Evolutionary conservation across 2,797 vertebrate genomes (phyloP).

Genomic region (Leptoclinus maculatus): DNA sequence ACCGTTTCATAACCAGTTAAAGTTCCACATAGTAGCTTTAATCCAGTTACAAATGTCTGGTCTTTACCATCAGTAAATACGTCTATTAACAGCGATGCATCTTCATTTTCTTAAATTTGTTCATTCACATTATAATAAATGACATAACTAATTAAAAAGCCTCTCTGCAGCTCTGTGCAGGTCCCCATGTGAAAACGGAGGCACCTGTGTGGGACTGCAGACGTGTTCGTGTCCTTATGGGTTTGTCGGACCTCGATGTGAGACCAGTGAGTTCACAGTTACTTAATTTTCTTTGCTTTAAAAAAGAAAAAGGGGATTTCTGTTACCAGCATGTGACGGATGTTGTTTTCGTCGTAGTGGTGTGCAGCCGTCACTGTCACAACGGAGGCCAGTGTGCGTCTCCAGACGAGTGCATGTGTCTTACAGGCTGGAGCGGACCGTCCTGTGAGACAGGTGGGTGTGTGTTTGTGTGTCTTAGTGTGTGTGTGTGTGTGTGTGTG

Average conservation of each 20-base stretch:
- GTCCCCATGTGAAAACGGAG: constrained; percentile 81
- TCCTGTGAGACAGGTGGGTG: constrained; percentile 85
- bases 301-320: neutral
- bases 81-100: too few species aligned
- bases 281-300: too few species aligned
- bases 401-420: constrained; percentile 84
- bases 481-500: neutral
- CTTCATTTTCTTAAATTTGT: too few species aligned
- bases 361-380: constrained; percentile 87
- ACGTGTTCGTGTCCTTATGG: constrained; percentile 88
- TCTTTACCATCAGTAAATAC: too few species aligned
- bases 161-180: constrained; percentile 76
- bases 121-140: neutral
- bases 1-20: too few species aligned
- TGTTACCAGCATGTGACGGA: neutral
- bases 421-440: constrained; percentile 83
- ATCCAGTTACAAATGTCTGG: too few species aligned
- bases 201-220: constrained; percentile 83
- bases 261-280: constrained; percentile 78
- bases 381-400: constrained; percentile 84
- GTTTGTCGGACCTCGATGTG: constrained; percentile 86
- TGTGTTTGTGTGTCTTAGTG: constrained; percentile 1
- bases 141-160: neutral
- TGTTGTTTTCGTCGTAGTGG: constrained; percentile 71
- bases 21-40: too few species aligned